Conservation (phyloP, 2,888 invertebrate genomes). For the Meiosimyza decipiens region DNA sequence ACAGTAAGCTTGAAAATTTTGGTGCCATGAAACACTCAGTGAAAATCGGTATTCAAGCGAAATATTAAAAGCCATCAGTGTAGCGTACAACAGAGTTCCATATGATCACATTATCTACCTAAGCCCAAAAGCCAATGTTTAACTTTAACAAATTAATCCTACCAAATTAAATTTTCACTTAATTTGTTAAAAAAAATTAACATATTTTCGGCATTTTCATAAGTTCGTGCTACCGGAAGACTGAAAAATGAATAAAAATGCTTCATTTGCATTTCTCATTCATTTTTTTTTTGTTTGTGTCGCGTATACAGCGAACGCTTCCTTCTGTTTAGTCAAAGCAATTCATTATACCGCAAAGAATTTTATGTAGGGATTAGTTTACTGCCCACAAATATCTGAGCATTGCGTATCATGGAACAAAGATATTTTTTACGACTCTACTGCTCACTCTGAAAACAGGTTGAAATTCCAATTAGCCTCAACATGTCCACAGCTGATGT, state of each 20-base stretch:
- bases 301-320: conserved; percentile 13
- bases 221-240: neutral
- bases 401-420: neutral
- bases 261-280: conserved; percentile 44
- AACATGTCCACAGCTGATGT: too few species aligned
- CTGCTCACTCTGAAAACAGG: neutral
- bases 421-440: neutral
- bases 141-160: conserved; percentile 34
- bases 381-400: neutral
- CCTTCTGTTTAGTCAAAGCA: conserved; percentile 32
- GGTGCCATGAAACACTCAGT: too few species aligned
- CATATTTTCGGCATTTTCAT: conserved; percentile 47
- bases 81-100: too few species aligned
- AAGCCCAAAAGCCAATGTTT: too few species aligned
- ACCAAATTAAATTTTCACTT: conserved; percentile 47
- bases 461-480: conserved; percentile 28
- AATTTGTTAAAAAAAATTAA: conserved; percentile 47
- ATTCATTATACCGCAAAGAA: conserved; percentile 23
- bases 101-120: too few species aligned
- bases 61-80: too few species aligned
- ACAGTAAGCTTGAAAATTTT: too few species aligned
- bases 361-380: conserved; percentile 6
- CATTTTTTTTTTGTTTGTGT: conserved; percentile 4
- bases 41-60: too few species aligned
- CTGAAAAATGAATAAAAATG: conserved; percentile 37